phyloP scores from a whole-genome alignment of 2,888 invertebrate species.

The Omphaloscelis lunosa region DNA sequence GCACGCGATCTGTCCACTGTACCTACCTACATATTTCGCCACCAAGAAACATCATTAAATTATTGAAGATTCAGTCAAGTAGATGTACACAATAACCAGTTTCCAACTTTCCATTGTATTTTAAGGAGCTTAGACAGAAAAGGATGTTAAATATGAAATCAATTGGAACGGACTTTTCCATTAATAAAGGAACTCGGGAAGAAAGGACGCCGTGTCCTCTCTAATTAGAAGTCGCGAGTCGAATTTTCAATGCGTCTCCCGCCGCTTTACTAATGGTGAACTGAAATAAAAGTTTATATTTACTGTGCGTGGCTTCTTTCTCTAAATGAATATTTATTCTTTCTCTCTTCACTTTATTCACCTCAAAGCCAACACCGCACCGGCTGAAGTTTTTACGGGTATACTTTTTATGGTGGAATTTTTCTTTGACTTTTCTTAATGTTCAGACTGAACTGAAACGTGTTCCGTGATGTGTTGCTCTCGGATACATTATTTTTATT shows the following conservation, averaged over 20 bases:
- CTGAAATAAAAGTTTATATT: conserved; percentile 90
- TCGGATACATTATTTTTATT: conserved; percentile 51
- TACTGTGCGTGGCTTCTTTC: conserved; percentile 86
- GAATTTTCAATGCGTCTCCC: conserved; percentile 88
- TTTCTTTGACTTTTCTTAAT: conserved; percentile 79
- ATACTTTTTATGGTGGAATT: conserved; percentile 80
- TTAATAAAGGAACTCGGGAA: conserved; percentile 84
- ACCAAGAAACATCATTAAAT: conserved; percentile 58
- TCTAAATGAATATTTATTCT: conserved; percentile 89
- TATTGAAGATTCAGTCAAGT: conserved; percentile 56
- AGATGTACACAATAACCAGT: conserved; percentile 60
- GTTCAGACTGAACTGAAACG: conserved; percentile 71
- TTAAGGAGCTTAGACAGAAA: conserved; percentile 72
- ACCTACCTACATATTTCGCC: conserved; percentile 62
- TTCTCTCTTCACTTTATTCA: conserved; percentile 84
- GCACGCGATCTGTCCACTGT: conserved; percentile 72
- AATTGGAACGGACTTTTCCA: conserved; percentile 86
- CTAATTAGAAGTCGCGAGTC: conserved; percentile 89
- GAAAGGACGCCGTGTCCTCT: conserved; percentile 83
- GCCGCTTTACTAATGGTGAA: conserved; percentile 82
- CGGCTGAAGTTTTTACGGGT: conserved; percentile 80
- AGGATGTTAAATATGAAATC: conserved; percentile 86
- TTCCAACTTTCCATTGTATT: conserved; percentile 62
- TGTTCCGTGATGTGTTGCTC: conserved; percentile 66
- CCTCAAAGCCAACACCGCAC: conserved; percentile 78